phyloP scores from a whole-genome alignment of 2,113 vertebrate species.

The Sardina pilchardus region DNA sequence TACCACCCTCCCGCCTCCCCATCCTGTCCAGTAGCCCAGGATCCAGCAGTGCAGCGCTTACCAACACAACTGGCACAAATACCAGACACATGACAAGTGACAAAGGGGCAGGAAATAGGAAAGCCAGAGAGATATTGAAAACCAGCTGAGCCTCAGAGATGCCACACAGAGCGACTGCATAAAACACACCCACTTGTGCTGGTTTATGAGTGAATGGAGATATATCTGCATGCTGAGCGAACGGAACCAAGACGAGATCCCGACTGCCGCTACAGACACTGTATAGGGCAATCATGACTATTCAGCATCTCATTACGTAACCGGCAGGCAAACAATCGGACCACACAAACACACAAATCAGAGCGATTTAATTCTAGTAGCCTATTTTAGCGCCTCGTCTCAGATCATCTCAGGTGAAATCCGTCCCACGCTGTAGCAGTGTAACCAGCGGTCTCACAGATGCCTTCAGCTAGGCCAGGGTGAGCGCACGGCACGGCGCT shows the following conservation, averaged over 20 bases:
- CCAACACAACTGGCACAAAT: neutral
- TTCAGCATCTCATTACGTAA: neutral
- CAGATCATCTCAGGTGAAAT: neutral
- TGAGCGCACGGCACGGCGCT: slow-evolving; percentile 14
- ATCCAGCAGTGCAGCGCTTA: neutral
- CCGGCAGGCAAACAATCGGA: neutral
- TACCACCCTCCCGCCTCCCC: neutral
- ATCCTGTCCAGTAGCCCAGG: neutral
- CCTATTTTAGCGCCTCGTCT: neutral
- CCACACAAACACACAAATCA: neutral
- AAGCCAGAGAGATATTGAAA: slow-evolving; percentile 3
- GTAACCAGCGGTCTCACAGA: neutral
- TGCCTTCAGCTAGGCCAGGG: neutral
- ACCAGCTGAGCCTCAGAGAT: neutral
- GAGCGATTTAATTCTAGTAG: neutral
- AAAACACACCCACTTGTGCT: neutral
- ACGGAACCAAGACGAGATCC: neutral
- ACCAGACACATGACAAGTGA: neutral
- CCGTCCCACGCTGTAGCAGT: neutral
- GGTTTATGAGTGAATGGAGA: neutral
- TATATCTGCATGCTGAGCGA: neutral
- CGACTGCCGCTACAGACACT: neutral
- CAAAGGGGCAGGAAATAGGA: neutral
- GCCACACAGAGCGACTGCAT: neutral
- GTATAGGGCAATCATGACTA: neutral